Conservation (phyloP, 2,797 vertebrate genomes). For the Heteromormyrus szaboi region DNA sequence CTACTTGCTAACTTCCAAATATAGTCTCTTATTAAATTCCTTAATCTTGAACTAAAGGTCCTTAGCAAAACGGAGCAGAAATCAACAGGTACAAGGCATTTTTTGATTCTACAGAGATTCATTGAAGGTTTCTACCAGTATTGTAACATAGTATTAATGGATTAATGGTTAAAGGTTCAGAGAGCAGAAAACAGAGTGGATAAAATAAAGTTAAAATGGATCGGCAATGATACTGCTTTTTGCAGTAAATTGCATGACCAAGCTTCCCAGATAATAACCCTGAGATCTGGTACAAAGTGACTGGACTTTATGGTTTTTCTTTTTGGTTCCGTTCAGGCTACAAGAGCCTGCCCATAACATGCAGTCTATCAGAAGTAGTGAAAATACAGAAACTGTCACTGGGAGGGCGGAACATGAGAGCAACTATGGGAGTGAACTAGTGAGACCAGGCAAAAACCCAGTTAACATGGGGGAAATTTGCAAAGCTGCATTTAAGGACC, state of each 20-base stretch:
- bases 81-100: neutral
- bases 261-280: neutral
- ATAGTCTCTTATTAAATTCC: neutral
- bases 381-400: neutral
- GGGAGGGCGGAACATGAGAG: neutral
- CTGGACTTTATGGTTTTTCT: neutral
- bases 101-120: neutral
- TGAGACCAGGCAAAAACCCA: neutral
- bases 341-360: neutral
- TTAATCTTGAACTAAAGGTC: neutral
- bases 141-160: neutral
- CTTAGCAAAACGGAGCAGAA: neutral
- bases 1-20: neutral
- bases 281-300: neutral
- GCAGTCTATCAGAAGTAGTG: neutral
- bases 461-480: neutral
- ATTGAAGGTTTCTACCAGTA: neutral
- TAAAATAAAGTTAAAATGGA: neutral
- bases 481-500: neutral
- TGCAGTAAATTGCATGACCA: neutral
- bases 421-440: neutral
- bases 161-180: neutral
- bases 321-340: neutral
- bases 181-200: neutral
- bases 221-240: neutral